phyloP scores from a whole-genome alignment of 1,140 invertebrate species.

The Hycleus cichorii region DNA sequence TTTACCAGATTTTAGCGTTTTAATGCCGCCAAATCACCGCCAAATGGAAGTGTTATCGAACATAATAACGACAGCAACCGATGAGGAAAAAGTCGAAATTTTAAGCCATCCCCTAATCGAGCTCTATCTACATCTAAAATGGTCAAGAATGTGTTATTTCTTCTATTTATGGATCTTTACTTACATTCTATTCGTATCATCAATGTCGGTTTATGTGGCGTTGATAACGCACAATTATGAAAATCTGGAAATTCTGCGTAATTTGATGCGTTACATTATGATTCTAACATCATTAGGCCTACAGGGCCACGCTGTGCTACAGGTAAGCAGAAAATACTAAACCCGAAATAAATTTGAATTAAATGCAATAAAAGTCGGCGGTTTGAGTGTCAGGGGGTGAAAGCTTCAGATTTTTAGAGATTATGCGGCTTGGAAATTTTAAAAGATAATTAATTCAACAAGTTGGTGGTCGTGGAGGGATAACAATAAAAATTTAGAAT shows the following conservation, averaged over 20 bases:
- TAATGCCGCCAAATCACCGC: constrained; percentile 16
- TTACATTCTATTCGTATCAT: constrained; percentile 25
- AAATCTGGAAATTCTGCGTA: neutral
- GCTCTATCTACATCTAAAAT: constrained; percentile 24
- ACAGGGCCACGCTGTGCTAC: constrained; percentile 26
- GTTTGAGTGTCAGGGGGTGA: too few species aligned
- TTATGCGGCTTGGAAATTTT: neutral
- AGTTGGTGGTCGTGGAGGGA: too few species aligned
- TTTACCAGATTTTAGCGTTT: constrained; percentile 25
- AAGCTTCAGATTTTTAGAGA: neutral
- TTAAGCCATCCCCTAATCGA: constrained; percentile 28
- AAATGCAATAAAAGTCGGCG: neutral
- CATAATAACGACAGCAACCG: constrained; percentile 19
- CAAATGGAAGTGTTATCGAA: constrained; percentile 27
- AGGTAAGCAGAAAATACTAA: constrained; percentile 21
- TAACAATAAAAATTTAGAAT: too few species aligned
- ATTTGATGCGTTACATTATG: constrained; percentile 18
- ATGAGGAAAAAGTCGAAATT: constrained; percentile 26
- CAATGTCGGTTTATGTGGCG: constrained; percentile 21
- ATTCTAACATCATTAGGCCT: constrained; percentile 24
- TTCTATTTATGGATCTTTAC: constrained; percentile 26
- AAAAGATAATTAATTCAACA: neutral
- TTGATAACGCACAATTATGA: constrained; percentile 11
- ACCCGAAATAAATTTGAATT: neutral
- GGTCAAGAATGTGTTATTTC: constrained; percentile 24